phyloP scores from a whole-genome alignment of 2,113 vertebrate genomes.

The Cyanoliseus patagonus region DNA sequence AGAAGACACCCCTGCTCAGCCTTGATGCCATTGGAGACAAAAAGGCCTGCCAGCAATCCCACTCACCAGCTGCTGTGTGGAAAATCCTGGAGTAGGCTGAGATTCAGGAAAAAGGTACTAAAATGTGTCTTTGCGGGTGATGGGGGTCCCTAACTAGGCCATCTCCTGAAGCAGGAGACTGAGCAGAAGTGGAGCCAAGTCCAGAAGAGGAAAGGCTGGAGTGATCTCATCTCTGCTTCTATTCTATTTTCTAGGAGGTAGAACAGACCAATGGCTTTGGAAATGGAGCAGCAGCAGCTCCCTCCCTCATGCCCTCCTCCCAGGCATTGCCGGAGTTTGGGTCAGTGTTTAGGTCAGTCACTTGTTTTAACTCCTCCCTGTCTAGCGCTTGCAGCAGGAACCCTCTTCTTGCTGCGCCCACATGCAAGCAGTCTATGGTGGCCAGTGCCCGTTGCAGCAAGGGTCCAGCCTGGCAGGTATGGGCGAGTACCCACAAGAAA shows the following conservation, averaged over 20 bases:
- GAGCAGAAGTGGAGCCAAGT: neutral
- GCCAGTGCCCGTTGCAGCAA: neutral
- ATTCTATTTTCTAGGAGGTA: neutral
- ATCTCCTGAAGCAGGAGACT: neutral
- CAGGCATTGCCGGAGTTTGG: neutral
- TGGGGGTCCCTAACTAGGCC: neutral
- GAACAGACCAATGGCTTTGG: neutral
- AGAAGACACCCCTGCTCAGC: conserved; percentile 16
- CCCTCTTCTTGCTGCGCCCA: neutral
- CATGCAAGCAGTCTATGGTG: fast-evolving
- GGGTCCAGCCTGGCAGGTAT: neutral
- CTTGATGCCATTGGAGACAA: neutral
- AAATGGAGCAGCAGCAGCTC: neutral
- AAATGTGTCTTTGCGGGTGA: neutral
- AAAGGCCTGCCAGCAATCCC: conserved; percentile 52
- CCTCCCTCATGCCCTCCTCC: neutral
- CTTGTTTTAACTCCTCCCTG: neutral
- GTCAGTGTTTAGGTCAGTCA: neutral
- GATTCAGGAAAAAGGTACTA: neutral
- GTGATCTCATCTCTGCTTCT: neutral
- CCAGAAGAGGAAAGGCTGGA: neutral
- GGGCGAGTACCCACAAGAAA: neutral
- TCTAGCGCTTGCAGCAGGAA: neutral
- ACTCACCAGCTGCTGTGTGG: conserved; percentile 41
- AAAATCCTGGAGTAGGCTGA: neutral